Conservation (phyloP, 2,113 vertebrate species). For the Leuciscus idus region DNA sequence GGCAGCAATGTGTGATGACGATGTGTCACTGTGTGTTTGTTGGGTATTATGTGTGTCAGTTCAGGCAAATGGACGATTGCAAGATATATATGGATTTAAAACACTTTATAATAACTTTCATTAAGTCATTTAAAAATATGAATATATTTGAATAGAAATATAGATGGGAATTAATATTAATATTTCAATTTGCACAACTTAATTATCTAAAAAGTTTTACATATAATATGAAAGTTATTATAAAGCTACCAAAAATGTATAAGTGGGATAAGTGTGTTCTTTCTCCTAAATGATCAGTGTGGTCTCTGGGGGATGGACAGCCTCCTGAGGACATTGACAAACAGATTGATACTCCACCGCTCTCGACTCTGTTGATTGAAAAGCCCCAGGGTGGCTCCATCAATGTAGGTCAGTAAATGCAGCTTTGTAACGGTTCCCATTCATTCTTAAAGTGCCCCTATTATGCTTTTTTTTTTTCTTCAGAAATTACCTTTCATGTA, state of each 20-base stretch:
- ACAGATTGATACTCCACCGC: conserved; percentile 77
- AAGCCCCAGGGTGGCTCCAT: conserved; percentile 85
- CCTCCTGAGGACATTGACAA: conserved; percentile 86
- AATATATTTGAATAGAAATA: background rate
- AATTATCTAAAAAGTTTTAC: background rate
- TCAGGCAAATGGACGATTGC: background rate
- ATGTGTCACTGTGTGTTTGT: conserved; percentile 46
- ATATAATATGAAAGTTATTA: conserved; percentile 3
- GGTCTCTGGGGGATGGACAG: conserved; percentile 88
- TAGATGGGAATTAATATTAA: background rate
- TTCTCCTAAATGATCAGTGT: conserved; percentile 77
- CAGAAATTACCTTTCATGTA: no score
- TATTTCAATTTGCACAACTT: background rate
- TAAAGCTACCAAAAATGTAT: background rate
- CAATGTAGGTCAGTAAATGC: conserved; percentile 87
- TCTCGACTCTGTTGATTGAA: conserved; percentile 87
- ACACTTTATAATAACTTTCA: conserved; percentile 28
- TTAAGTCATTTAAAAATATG: background rate
- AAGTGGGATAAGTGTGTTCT: conserved; percentile 27
- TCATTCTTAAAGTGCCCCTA: no score
- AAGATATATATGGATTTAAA: background rate
- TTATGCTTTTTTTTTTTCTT: no score
- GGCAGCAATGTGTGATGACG: conserved; percentile 56
- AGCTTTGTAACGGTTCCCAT: background rate
- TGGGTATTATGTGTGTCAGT: conserved; percentile 50